phyloP scores from a whole-genome alignment of 2,797 vertebrate genomes.

The Schizopygopsis pylzovi region DNA sequence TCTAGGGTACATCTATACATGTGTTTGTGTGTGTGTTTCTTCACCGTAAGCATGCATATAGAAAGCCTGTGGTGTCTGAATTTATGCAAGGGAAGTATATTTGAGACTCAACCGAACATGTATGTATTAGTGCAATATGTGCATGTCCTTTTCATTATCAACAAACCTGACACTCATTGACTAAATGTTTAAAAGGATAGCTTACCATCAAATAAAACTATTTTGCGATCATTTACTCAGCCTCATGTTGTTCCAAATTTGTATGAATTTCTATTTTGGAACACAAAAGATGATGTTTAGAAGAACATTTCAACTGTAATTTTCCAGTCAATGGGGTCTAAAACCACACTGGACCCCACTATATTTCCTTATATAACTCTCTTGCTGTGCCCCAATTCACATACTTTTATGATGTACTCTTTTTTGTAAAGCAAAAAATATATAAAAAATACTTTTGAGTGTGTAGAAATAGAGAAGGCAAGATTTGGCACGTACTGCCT shows the following conservation, averaged over 20 bases:
- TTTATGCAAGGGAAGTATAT: neutral
- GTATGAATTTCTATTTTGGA: neutral
- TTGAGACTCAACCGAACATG: neutral
- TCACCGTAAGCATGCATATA: constrained; percentile 1
- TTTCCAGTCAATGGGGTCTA: neutral
- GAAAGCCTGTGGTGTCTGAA: constrained; percentile 2
- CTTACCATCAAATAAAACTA: neutral
- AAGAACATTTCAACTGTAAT: neutral
- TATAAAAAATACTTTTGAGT: neutral
- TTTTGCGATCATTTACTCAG: neutral
- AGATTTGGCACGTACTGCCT: neutral
- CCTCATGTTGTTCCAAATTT: neutral
- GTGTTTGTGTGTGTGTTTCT: constrained; percentile 11
- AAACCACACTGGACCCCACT: neutral
- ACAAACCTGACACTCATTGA: neutral
- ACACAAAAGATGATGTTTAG: neutral
- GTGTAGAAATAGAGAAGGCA: neutral
- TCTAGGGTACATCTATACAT: constrained; percentile 18
- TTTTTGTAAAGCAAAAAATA: too few species aligned
- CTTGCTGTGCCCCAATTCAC: too few species aligned
- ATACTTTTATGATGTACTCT: too few species aligned
- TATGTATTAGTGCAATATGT: neutral
- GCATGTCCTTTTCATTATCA: neutral
- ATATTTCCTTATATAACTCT: neutral
- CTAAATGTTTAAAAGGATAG: neutral